Conservation (phyloP, 1,140 invertebrate genomes). For the Bombus affinis region DNA sequence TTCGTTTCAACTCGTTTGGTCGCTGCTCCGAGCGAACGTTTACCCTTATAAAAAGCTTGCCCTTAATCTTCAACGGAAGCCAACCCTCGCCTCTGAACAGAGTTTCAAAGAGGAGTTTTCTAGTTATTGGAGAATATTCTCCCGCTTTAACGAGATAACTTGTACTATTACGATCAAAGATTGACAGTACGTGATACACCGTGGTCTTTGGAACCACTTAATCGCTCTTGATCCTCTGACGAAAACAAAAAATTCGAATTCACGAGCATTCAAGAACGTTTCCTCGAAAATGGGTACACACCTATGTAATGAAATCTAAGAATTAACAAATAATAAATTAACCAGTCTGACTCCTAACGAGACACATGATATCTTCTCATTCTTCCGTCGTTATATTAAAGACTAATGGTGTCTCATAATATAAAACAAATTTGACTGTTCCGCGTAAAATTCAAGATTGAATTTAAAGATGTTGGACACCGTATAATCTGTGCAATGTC, state of each 20-base stretch:
- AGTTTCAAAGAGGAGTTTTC: conserved; percentile 57
- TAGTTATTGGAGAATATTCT: conserved; percentile 59
- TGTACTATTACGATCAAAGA: conserved; percentile 61
- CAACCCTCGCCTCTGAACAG: neutral
- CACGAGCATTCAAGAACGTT: neutral
- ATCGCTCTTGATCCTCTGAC: neutral
- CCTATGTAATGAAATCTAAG: no score
- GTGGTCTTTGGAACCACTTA: neutral
- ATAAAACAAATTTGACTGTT: no score
- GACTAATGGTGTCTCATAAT: no score
- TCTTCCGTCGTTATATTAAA: no score
- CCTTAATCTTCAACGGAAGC: conserved; percentile 56
- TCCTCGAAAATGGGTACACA: neutral
- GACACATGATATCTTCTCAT: no score
- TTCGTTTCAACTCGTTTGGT: conserved; percentile 61
- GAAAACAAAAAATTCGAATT: neutral
- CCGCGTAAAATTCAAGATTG: no score
- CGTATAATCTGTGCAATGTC: no score
- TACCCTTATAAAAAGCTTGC: conserved; percentile 52
- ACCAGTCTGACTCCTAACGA: no score
- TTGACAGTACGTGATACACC: conserved; percentile 53
- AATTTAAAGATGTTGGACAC: no score
- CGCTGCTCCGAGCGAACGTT: conserved; percentile 46
- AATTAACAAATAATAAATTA: no score
- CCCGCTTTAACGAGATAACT: conserved; percentile 63